Percentiles rank a stretch among this genome's conserved stretches.
Evolutionary conservation across 2,113 vertebrate genomes (phyloP).

Genomic region (Anas platyrhynchos): DNA sequence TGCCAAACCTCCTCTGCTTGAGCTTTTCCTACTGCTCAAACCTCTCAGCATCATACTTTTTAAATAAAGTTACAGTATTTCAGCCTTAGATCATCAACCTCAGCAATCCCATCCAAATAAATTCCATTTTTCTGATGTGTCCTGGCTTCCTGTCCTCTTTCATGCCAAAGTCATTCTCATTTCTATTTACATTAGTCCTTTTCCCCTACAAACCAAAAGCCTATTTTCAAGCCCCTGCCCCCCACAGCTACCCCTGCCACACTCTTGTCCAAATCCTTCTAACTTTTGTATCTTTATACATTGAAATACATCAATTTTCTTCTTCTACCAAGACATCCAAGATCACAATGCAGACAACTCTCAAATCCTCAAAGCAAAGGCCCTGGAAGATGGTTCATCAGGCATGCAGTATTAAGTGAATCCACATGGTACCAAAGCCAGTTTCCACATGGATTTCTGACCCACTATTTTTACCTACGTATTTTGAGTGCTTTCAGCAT

Average conservation of each 20-base stretch:
- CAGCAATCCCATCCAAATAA: not conserved
- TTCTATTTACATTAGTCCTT: not conserved
- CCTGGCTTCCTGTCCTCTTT: not conserved
- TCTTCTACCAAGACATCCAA: not conserved
- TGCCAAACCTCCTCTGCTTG: not conserved
- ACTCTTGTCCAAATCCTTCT: not conserved
- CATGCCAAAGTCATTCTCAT: not conserved
- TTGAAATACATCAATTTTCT: not conserved
- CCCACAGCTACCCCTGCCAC: not conserved
- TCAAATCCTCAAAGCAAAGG: not conserved
- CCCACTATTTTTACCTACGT: not conserved
- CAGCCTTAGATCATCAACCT: not conserved
- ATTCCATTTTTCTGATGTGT: not conserved
- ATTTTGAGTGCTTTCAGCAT: not conserved
- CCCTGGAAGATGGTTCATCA: not conserved
- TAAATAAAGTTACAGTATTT: not conserved
- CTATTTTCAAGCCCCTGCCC: not conserved
- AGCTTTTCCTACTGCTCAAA: not conserved
- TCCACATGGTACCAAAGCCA: not conserved
- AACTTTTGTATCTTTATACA: not conserved
- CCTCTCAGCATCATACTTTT: not conserved
- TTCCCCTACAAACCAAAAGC: not conserved
- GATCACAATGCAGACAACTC: not conserved
- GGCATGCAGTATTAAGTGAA: not conserved
- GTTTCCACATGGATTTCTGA: not conserved